These are phyloP conservation scores for Dolichoris vasculosae DNA, from an alignment of 1,140 invertebrate genomes.

Conservation along the genomic window DNA sequence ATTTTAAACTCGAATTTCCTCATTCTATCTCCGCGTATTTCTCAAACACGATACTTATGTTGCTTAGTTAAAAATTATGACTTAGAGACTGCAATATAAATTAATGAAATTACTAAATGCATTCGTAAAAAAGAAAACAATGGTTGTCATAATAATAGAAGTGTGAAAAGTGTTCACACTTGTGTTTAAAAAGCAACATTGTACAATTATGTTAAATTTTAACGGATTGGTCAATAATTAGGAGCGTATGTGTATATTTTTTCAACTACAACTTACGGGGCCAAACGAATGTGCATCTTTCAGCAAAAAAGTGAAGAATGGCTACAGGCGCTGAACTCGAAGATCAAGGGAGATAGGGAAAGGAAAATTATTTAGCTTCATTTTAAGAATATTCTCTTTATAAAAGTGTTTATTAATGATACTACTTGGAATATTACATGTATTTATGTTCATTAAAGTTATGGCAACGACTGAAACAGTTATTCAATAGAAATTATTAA, in stretches of 20 bases:
- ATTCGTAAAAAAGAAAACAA: conserved; percentile 4
- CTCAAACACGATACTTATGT: neutral
- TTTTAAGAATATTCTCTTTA: neutral
- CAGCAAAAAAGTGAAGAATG: neutral
- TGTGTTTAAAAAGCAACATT: neutral
- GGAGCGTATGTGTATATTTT: no score
- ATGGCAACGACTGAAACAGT: neutral
- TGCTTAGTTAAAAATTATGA: neutral
- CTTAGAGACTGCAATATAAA: conserved; percentile 19
- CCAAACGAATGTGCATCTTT: neutral
- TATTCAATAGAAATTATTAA: neutral
- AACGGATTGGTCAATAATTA: conserved; percentile 47
- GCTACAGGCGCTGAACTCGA: neutral
- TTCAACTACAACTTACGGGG: neutral
- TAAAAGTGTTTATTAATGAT: conserved; percentile 9
- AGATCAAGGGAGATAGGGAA: conserved; percentile 20
- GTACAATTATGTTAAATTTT: conserved; percentile 51
- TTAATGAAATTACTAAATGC: conserved; percentile 35
- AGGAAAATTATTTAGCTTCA: conserved; percentile 3
- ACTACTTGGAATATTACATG: neutral
- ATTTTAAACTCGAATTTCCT: conserved; percentile 27
- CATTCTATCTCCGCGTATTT: neutral
- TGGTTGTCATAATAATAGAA: conserved; percentile 6
- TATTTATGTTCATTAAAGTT: neutral
- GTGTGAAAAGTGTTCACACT: conserved; percentile 25